Conservation (phyloP, 1,140 invertebrate genomes). For the Coelopa frigida region DNA sequence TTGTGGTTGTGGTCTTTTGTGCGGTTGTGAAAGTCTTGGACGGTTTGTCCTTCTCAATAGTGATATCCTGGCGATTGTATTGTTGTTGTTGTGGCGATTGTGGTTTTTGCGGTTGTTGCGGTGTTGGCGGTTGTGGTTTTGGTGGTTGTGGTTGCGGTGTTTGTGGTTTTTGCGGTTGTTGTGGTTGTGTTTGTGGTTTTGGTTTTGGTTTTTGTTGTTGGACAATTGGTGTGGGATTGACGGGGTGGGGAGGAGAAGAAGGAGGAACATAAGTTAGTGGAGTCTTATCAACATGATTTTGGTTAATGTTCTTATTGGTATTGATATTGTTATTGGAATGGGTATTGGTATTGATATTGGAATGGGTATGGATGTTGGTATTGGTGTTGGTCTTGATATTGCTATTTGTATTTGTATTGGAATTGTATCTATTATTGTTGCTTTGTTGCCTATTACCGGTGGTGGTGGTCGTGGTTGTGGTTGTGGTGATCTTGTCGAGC, state of each 20-base stretch:
- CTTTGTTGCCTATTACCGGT: too few species aligned
- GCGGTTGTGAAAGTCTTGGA: constrained; percentile 27
- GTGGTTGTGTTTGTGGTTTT: constrained; percentile 14
- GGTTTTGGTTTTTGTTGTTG: constrained; percentile 13
- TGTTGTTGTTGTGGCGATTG: constrained; percentile 25
- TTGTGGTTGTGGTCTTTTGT: constrained; percentile 6
- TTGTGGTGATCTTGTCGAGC: constrained; percentile 21
- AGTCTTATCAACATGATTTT: constrained; percentile 5
- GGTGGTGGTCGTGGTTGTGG: constrained; percentile 7
- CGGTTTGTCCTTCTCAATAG: constrained; percentile 35
- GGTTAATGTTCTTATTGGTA: background rate
- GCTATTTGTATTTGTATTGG: too few species aligned
- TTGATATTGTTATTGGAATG: constrained; percentile 10
- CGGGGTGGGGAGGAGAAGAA: constrained; percentile 27
- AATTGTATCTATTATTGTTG: too few species aligned
- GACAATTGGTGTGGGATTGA: constrained; percentile 16
- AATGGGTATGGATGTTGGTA: constrained; percentile 8
- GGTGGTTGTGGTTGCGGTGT: constrained; percentile 26
- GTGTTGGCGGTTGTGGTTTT: constrained; percentile 15
- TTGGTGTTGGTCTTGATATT: constrained; percentile 3
- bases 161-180: constrained; percentile 20
- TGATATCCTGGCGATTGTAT: constrained; percentile 34
- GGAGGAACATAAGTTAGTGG: constrained; percentile 40
- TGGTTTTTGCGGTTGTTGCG: constrained; percentile 9
- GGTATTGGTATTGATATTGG: constrained; percentile 10